Conservation (phyloP, 2,888 invertebrate species). For the Argyresthia albistria region DNA sequence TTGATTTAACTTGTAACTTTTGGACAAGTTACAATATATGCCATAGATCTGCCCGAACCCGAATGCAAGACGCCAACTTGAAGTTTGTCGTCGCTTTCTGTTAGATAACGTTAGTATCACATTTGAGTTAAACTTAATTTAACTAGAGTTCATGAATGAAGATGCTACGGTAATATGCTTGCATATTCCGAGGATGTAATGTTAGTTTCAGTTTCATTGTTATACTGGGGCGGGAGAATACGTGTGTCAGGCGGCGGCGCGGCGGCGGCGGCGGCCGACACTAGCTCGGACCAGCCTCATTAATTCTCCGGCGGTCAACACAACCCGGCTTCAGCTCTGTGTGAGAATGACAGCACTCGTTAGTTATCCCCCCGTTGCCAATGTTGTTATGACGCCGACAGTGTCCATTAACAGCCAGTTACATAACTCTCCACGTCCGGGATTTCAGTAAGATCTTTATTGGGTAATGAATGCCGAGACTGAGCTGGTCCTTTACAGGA, state of each 20-base stretch:
- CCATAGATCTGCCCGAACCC: too few species aligned
- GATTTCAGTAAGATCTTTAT: background rate
- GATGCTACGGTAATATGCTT: too few species aligned
- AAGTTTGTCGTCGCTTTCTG: too few species aligned
- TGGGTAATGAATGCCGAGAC: background rate
- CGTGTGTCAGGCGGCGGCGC: background rate
- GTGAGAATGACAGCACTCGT: conserved; percentile 51
- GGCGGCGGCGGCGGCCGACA: conserved; percentile 15
- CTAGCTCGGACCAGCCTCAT: conserved; percentile 24
- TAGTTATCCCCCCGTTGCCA: conserved; percentile 35
- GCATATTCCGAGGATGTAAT: too few species aligned
- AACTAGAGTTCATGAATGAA: too few species aligned
- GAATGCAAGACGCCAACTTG: too few species aligned
- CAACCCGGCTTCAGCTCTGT: conserved; percentile 23
- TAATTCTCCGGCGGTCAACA: conserved; percentile 32
- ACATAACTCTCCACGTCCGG: conserved; percentile 22
- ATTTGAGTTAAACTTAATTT: too few species aligned
- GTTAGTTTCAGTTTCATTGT: too few species aligned
- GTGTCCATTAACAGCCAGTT: conserved; percentile 35
- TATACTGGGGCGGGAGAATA: too few species aligned
- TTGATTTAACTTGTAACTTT: too few species aligned
- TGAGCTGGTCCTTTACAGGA: background rate
- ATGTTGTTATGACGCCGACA: conserved; percentile 37
- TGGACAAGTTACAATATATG: too few species aligned
- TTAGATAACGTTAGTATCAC: too few species aligned